These are phyloP conservation scores for Lepas anatifera DNA, from an alignment of 2,888 invertebrate genomes.

Conservation along the genomic window DNA sequence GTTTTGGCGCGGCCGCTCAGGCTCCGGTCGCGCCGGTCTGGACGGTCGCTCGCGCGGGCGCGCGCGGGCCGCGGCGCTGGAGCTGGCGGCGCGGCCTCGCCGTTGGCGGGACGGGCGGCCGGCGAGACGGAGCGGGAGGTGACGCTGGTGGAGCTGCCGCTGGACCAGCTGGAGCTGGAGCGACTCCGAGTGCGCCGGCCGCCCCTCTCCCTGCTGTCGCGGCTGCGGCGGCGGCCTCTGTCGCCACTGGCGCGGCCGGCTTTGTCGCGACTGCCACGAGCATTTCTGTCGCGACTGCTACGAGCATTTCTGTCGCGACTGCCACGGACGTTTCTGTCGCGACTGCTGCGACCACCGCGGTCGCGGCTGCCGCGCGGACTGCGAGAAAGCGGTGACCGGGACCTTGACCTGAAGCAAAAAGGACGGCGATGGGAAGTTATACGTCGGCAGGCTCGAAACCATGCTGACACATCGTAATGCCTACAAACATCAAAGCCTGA, in stretches of 20 bases:
- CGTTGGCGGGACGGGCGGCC: constrained; percentile 39
- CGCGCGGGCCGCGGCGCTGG: too few species aligned
- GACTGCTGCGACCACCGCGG: too few species aligned
- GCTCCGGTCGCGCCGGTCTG: constrained; percentile 60
- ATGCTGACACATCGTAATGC: neutral
- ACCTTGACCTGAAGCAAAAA: neutral
- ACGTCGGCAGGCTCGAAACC: constrained; percentile 22
- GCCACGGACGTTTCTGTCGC: too few species aligned
- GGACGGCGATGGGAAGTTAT: constrained; percentile 33
- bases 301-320: too few species aligned
- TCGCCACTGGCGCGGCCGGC: too few species aligned
- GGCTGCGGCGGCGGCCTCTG: too few species aligned
- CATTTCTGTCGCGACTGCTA: too few species aligned
- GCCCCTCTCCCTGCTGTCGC: too few species aligned
- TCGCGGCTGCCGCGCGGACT: constrained; percentile 19
- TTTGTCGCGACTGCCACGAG: too few species aligned
- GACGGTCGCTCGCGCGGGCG: constrained; percentile 47
- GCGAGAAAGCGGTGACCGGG: constrained; percentile 30
- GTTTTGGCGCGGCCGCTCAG: constrained; percentile 29
- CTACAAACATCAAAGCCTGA: neutral
- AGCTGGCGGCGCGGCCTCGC: constrained; percentile 41
- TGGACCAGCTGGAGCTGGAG: neutral
- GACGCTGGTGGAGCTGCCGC: constrained; percentile 23
- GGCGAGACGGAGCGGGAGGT: constrained; percentile 30
- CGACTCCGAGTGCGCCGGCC: neutral